Evolutionary conservation across 2,888 invertebrate species (phyloP).

Genomic region (Drepana falcataria): DNA sequence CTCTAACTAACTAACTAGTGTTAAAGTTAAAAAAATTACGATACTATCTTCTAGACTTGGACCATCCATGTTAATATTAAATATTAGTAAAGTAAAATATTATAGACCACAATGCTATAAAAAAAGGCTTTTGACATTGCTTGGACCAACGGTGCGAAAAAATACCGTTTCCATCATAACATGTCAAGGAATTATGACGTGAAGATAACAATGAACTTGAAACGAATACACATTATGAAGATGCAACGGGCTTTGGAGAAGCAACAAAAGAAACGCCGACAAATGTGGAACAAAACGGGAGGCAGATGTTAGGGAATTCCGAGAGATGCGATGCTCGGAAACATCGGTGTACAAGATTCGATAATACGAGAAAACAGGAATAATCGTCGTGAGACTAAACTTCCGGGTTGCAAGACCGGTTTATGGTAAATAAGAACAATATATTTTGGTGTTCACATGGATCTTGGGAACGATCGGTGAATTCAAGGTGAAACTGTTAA

Average conservation of each 20-base stretch:
- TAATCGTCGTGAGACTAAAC: conserved; percentile 50
- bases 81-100: too few species aligned
- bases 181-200: conserved; percentile 20
- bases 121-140: conserved; percentile 4
- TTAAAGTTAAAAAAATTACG: background rate
- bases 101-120: too few species aligned
- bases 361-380: conserved; percentile 58
- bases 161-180: conserved; percentile 19
- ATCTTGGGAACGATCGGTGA: conserved; percentile 21
- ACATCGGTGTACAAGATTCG: conserved; percentile 6
- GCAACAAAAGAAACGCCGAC: conserved; percentile 36
- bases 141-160: conserved; percentile 2
- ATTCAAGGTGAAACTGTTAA: conserved; percentile 11
- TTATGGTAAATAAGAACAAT: conserved; percentile 20
- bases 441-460: conserved; percentile 15
- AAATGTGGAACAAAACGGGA: conserved; percentile 30
- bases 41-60: too few species aligned
- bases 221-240: conserved; percentile 30
- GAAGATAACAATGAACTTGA: conserved; percentile 8
- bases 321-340: conserved; percentile 13
- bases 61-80: background rate
- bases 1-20: background rate
- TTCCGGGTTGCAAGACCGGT: conserved; percentile 66
- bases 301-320: conserved; percentile 41
- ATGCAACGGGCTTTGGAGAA: conserved; percentile 29